phyloP scores from a whole-genome alignment of 2,888 invertebrate species.

The Phalera bucephala region DNA sequence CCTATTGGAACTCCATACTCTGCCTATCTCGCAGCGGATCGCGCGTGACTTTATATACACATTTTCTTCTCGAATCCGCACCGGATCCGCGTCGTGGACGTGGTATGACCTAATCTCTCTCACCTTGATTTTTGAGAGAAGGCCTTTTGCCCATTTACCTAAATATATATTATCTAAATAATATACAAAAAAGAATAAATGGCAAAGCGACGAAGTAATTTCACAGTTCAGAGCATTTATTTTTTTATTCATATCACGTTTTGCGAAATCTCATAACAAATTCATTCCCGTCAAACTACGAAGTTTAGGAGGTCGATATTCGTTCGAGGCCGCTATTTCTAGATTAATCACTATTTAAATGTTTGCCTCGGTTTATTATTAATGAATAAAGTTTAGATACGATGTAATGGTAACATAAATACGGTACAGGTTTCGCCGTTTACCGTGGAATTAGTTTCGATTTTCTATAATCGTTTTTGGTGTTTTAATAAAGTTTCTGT shows the following conservation, averaged over 20 bases:
- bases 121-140: too few species aligned
- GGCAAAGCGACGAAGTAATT: not conserved
- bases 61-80: too few species aligned
- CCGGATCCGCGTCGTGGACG: too few species aligned
- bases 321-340: slow-evolving; percentile 11
- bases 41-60: too few species aligned
- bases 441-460: not conserved
- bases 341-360: slow-evolving; percentile 17
- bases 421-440: slow-evolving; percentile 2
- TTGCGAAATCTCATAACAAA: slow-evolving; percentile 12
- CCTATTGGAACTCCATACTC: too few species aligned
- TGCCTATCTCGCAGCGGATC: too few species aligned
- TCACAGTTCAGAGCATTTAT: too few species aligned
- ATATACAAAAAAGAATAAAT: slow-evolving; percentile 3
- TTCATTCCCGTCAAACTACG: slow-evolving; percentile 15
- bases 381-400: slow-evolving; percentile 20
- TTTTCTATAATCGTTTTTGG: not conserved
- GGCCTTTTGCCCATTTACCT: too few species aligned
- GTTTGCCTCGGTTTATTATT: slow-evolving; percentile 16
- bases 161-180: too few species aligned
- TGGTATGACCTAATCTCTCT: too few species aligned
- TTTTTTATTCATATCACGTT: slow-evolving; percentile 10
- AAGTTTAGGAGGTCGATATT: slow-evolving; percentile 19
- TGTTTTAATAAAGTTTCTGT: not conserved
- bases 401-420: slow-evolving; percentile 7